phyloP scores from a whole-genome alignment of 2,888 invertebrate species.

The Caenorhabditis uteleia region DNA sequence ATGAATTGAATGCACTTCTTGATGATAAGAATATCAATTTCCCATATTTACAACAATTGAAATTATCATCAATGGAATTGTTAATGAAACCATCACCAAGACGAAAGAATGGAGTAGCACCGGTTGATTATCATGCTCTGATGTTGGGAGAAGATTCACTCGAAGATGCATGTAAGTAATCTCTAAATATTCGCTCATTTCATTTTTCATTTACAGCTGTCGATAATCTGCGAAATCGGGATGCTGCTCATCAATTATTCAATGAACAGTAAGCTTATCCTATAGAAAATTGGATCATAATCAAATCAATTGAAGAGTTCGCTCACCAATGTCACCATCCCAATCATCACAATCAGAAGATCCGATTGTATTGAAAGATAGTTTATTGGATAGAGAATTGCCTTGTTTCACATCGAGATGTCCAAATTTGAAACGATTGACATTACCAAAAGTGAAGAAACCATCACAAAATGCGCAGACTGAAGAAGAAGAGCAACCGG shows the following conservation, averaged over 20 bases:
- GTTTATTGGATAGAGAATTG: constrained; percentile 21
- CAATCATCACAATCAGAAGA: constrained; percentile 2
- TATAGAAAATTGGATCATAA: not conserved
- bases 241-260: too few species aligned
- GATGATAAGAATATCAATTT: constrained; percentile 35
- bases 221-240: constrained; percentile 23
- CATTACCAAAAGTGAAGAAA: constrained; percentile 23
- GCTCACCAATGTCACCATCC: not conserved
- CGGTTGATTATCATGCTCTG: constrained; percentile 40
- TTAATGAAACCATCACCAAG: constrained; percentile 38
- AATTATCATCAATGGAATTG: constrained; percentile 48
- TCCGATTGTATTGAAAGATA: not conserved
- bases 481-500: constrained; percentile 45
- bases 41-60: constrained; percentile 36
- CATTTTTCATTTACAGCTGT: constrained; percentile 2
- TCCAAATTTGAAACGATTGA: constrained; percentile 37
- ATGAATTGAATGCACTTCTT: constrained; percentile 36
- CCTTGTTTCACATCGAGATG: constrained; percentile 48
- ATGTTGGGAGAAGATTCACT: constrained; percentile 55
- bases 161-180: constrained; percentile 16
- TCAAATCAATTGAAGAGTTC: not conserved
- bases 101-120: constrained; percentile 47
- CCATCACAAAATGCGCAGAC: too few species aligned
- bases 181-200: not conserved
- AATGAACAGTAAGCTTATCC: not conserved